Conservation (phyloP, 2,113 vertebrate species). For the Ictalurus punctatus region DNA sequence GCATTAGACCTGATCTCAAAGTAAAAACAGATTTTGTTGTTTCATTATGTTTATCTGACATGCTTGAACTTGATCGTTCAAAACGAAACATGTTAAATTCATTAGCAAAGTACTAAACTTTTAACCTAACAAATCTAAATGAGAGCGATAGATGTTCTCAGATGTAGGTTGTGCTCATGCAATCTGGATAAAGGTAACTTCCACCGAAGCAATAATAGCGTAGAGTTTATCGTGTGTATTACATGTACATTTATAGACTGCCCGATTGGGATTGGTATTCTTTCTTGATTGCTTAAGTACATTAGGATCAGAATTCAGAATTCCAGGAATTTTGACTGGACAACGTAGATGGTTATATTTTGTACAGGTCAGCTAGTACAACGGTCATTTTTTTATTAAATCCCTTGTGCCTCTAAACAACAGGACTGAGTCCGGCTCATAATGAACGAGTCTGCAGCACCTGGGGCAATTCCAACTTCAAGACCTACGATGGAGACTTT, state of each 20-base stretch:
- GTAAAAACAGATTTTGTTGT: neutral
- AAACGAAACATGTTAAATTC: neutral
- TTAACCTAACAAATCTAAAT: neutral
- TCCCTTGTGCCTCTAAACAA: neutral
- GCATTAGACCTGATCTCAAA: neutral
- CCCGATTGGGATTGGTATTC: neutral
- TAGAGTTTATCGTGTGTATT: neutral
- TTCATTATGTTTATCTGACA: neutral
- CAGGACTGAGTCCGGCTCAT: slow-evolving; percentile 75
- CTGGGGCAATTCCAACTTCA: slow-evolving; percentile 88
- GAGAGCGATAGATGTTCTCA: neutral
- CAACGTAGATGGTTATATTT: neutral
- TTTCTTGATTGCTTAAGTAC: neutral
- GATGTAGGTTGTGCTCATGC: neutral
- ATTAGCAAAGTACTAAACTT: neutral
- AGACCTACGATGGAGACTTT: slow-evolving; percentile 84
- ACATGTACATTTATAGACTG: neutral
- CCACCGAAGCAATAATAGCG: neutral
- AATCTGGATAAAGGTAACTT: neutral
- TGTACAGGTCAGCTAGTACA: neutral
- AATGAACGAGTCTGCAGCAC: slow-evolving; percentile 84
- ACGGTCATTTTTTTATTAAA: neutral
- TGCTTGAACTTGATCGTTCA: neutral
- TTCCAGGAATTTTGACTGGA: neutral
- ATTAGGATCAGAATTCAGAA: neutral